Base-by-base conservation (phyloP, 2,797 vertebrate genomes). In the Morelia viridis region DNA sequence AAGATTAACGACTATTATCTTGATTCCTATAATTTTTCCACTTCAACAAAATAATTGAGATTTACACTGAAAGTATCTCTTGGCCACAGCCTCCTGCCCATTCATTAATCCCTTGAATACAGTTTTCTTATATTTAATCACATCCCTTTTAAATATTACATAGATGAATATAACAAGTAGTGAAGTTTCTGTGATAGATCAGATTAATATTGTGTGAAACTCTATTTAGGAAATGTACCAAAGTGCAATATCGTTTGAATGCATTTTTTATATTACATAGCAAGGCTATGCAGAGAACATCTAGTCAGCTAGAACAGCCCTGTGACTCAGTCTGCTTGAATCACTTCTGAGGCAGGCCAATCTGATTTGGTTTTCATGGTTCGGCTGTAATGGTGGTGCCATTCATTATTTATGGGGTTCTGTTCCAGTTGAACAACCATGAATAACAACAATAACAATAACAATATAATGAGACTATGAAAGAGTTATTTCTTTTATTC, bases 21-120 rank as follows among this genome's bases (percentile, higher is more conserved):
- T 88, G 31, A 92, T 85, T 89, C 80, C 28, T 85, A 22, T 88
- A 88, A 91, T 91, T 91, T 83, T 88, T 80, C 28, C 68, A 35
- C 53, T 87, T n/a, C 0, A 92, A 84, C 85, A 8, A 91, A 94
- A 41, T 1, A 8, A 57, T 88, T 89, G 53, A 41, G 64, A 88
- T 85, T 84, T 60, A 88, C 35, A 84, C 8, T 60, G 88, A 31
- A 88, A 88, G 35, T 22, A 53, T 24, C 24, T 85, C 60, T 89
- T 84, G 71, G 3, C 26, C 60, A 46, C 17, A 85, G 10, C 31
- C 91, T 41, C 13, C 19, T 88, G 41, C 22, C 22, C 22, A 22
- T 83, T 80, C n/a, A 64, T 65, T 84, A 87, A 87, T 31, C 46
- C 4, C 9, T 88, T 26, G 61, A 53, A 31, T 84, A 84, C 83